Base-by-base conservation (phyloP, 1,140 invertebrate species). In the Anoplolepis gracilipes region DNA sequence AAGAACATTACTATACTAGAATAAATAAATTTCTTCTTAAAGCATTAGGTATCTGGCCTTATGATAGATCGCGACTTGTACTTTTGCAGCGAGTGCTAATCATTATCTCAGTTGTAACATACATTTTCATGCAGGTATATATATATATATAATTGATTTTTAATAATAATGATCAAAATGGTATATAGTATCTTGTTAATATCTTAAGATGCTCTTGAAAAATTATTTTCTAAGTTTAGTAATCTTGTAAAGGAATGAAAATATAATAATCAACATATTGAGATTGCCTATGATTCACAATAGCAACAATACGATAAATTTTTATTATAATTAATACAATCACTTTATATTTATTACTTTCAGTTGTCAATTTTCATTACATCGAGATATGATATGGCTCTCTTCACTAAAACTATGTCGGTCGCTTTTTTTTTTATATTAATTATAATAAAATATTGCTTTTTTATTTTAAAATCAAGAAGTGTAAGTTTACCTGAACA, bases 281-380 rank as follows among this genome's bases (percentile, higher is more conserved):
- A n/a, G 65, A 65, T 65, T 7, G 3, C 7, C 6, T 22, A 11
- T n/a, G n/a, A n/a, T 28, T n/a, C 0, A 28, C 1, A 13, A 16
- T 13, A 13, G 0, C 16, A 6, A 33, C 8, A 59, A 59, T 7
- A 4, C 28, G 16, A 39, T 11, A 61, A 13, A 13, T 2, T 42
- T 76, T 62, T 61, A 76, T 59, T 59, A 13, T 22, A 19, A 36
- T 39, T 25, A 13, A 57, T 25, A n/a, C 8, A 22, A 64, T 49
- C 11, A 42, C 6, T 25, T 1, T 53, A 46, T 16, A 30, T 33
- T 49, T 28, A 77, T 62, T 62, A 25, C 13, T 78, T 78, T 49
- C n/a, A 78, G 61, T 78, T 65, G 1, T 36, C 39, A 53, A 8
- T 78, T 67, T 78, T 78, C 3, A 25, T 78, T 33, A 78, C 76